Conservation (phyloP, 2,797 vertebrate genomes). For the Pseudocheirus occidentalis region DNA sequence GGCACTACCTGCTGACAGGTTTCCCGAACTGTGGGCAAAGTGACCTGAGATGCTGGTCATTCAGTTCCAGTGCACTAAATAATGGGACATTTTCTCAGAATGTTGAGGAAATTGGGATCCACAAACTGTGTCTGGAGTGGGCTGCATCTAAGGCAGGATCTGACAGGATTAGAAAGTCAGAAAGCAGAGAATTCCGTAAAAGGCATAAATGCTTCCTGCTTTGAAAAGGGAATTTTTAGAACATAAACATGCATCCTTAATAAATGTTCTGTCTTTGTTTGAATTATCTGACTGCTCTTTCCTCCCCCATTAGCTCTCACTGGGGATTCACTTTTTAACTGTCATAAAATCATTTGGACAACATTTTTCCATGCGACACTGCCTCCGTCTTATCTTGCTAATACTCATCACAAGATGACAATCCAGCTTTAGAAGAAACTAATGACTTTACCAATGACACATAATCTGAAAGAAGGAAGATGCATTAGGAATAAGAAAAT, state of each 20-base stretch:
- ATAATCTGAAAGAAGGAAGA: background rate
- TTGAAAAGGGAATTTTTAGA: constrained; percentile 21
- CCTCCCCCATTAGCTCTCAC: background rate
- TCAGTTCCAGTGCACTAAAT: background rate
- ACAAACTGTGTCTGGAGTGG: background rate
- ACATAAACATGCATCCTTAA: constrained; percentile 11
- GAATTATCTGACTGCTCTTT: constrained; percentile 9
- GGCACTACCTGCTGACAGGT: background rate
- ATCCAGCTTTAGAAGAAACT: background rate
- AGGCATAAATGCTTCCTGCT: background rate
- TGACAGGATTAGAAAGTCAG: background rate
- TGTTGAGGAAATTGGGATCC: background rate
- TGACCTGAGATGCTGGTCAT: background rate
- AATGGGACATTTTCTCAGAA: background rate
- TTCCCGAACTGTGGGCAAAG: background rate
- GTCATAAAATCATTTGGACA: constrained; percentile 2
- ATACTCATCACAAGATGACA: background rate
- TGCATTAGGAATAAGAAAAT: background rate
- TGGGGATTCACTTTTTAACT: background rate
- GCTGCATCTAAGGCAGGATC: background rate
- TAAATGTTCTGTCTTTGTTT: constrained; percentile 28
- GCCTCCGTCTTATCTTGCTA: background rate
- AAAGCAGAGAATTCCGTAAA: background rate
- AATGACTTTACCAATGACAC: background rate
- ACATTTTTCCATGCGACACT: background rate